Evolutionary conservation across 2,888 invertebrate species (phyloP).

Genomic region (Acronicta leporina): DNA sequence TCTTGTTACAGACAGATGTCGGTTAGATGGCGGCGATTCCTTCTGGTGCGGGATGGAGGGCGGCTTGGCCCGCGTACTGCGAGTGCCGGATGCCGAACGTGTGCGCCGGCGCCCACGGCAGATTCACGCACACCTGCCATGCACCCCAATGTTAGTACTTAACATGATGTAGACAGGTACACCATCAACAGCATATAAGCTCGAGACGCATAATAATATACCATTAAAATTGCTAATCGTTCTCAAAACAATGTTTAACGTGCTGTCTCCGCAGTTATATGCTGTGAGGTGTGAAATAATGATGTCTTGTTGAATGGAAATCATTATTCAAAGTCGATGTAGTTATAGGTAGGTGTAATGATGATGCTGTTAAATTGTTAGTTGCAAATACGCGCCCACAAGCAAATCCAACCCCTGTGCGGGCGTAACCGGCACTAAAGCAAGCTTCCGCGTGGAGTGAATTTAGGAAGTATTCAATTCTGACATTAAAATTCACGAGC

Average conservation of each 20-base stretch:
- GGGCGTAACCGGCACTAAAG: slow-evolving; percentile 33
- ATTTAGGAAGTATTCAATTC: slow-evolving; percentile 40
- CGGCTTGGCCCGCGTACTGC: slow-evolving; percentile 90
- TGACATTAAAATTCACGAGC: slow-evolving; percentile 26
- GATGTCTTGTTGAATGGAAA: slow-evolving; percentile 7
- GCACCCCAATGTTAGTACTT: slow-evolving; percentile 65
- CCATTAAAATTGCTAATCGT: too few species aligned
- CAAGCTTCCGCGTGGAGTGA: slow-evolving; percentile 53
- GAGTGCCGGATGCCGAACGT: slow-evolving; percentile 95
- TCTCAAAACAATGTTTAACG: not conserved
- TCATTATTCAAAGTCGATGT: slow-evolving; percentile 15
- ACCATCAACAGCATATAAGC: slow-evolving; percentile 24
- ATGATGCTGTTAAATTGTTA: slow-evolving; percentile 35
- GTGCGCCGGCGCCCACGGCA: slow-evolving; percentile 91
- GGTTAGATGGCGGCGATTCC: slow-evolving; percentile 73
- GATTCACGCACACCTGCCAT: slow-evolving; percentile 87
- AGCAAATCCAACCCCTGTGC: slow-evolving; percentile 39
- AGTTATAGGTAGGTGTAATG: slow-evolving; percentile 34
- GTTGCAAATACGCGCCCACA: slow-evolving; percentile 47
- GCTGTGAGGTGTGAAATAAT: slow-evolving; percentile 11
- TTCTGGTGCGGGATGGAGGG: slow-evolving; percentile 79
- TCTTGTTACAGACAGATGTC: slow-evolving; percentile 67
- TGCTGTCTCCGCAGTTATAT: slow-evolving; percentile 14
- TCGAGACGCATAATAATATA: not conserved
- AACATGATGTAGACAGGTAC: slow-evolving; percentile 19